Percentiles rank a stretch among this genome's conserved stretches.
phyloP scores from a whole-genome alignment of 2,113 vertebrate genomes.

The Mesitornis unicolor region DNA sequence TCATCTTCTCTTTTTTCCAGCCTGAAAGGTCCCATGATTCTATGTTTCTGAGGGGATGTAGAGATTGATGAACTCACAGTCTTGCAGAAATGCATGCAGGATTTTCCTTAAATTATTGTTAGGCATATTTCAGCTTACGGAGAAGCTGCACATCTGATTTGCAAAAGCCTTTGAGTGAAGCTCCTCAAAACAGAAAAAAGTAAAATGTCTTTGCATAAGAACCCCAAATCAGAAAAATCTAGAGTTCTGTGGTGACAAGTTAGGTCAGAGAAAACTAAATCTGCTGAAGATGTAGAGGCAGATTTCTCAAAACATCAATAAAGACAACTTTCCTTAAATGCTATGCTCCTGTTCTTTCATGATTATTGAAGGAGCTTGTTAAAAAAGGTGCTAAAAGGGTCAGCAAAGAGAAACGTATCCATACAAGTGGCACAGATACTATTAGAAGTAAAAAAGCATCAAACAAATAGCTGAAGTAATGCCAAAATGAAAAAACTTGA shows the following conservation, averaged over 20 bases:
- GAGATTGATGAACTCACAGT: background rate
- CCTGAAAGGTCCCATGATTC: no score
- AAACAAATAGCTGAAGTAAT: background rate
- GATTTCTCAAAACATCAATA: background rate
- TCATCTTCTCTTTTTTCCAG: no score
- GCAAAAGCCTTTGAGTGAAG: background rate
- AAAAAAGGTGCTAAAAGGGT: background rate
- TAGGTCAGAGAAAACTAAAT: background rate
- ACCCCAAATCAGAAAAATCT: background rate
- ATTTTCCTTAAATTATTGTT: background rate
- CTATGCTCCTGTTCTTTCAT: background rate
- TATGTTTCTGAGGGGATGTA: background rate
- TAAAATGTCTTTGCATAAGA: background rate
- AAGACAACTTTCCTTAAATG: background rate
- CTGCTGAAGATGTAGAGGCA: background rate
- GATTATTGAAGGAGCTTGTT: background rate
- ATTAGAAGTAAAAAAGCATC: background rate
- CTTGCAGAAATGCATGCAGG: background rate
- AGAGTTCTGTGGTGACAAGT: background rate
- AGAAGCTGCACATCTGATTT: background rate
- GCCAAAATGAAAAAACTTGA: background rate
- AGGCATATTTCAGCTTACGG: background rate
- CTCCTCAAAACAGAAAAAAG: background rate
- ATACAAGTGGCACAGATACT: background rate
- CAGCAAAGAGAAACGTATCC: background rate